Base-by-base conservation (phyloP, 2,113 vertebrate genomes). In the Loxodonta africana region DNA sequence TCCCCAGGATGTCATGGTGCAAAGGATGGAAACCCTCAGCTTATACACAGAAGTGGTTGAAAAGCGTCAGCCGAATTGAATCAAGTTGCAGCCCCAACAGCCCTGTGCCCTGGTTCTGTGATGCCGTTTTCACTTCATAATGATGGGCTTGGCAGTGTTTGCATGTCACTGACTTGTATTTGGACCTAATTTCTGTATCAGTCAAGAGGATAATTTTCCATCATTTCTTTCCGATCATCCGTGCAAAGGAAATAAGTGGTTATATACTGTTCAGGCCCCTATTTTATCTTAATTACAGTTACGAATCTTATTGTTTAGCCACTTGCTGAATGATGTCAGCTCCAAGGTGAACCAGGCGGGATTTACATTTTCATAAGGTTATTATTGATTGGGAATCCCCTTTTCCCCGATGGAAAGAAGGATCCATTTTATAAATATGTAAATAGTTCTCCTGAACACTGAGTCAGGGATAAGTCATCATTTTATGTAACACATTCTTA, bases 1-100 rank as follows among this genome's bases (percentile, higher is more conserved):
- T 69, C 25, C 10, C 21, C n/a, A 1, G 17, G 57, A 48, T 0
- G 1, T n/a, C 33, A 0, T 0, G 2, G 1, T 6, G 26, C 30
- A 9, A 12, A 77, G 41, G 41, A 8, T 14, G 3, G n/a, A 1
- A 26, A 6, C 4, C 60, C 18, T 4, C 8, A 8, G 0, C 7
- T 3, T 2, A 0, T 57, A 25, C 51, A 5, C 0, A 4, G 1
- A 15, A 2, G 9, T 1, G 20, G 48, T 37, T 60, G 46, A 5
- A 1, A 53, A 30, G 53, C 0, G 0, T 5, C 77, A 12, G 1
- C 26, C 1, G 48, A 28, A 2, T 1, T 25, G 37, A 63, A 25
- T 25, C 0, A 26, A 74, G 25, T 7, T 5, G 25, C 8, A 7
- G 46, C 46, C 63, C 20, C 18, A 2, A 2, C 60, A 8, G 17